phyloP scores from a whole-genome alignment of 2,797 vertebrate species.

The Smutsia gigantea region DNA sequence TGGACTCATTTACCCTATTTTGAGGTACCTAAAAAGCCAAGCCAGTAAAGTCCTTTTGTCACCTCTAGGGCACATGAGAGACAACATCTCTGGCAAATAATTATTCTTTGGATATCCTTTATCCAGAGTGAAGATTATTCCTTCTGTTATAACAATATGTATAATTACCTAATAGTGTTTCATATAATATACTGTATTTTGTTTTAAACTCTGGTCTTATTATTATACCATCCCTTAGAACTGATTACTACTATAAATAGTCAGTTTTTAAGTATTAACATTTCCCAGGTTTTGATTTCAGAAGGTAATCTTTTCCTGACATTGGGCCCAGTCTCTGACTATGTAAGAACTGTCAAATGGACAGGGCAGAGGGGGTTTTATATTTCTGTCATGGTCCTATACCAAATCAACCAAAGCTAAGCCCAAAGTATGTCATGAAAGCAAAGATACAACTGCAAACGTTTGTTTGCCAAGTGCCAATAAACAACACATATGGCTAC shows the following conservation, averaged over 20 bases:
- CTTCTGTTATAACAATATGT: neutral
- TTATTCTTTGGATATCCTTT: neutral
- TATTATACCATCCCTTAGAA: neutral
- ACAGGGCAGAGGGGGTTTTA: neutral
- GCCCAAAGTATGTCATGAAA: neutral
- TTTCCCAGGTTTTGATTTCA: slow-evolving; percentile 16
- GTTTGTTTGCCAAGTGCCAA: slow-evolving; percentile 19
- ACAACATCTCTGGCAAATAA: neutral
- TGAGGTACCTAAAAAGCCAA: neutral
- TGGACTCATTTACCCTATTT: neutral
- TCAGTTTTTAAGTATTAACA: slow-evolving; percentile 11
- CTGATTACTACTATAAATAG: neutral
- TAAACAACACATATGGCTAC: neutral
- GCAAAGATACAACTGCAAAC: neutral
- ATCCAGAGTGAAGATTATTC: neutral
- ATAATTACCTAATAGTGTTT: neutral
- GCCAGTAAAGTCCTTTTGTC: neutral
- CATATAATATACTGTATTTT: neutral
- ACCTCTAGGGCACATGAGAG: neutral
- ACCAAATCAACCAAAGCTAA: slow-evolving; percentile 34
- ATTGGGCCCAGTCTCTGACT: neutral
- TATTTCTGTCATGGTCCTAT: neutral
- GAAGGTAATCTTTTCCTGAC: neutral
- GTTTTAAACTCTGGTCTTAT: neutral
- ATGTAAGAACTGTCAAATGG: neutral